These are phyloP conservation scores for Watersipora subatra DNA, from an alignment of 1,140 invertebrate genomes.

Conservation along the genomic window DNA sequence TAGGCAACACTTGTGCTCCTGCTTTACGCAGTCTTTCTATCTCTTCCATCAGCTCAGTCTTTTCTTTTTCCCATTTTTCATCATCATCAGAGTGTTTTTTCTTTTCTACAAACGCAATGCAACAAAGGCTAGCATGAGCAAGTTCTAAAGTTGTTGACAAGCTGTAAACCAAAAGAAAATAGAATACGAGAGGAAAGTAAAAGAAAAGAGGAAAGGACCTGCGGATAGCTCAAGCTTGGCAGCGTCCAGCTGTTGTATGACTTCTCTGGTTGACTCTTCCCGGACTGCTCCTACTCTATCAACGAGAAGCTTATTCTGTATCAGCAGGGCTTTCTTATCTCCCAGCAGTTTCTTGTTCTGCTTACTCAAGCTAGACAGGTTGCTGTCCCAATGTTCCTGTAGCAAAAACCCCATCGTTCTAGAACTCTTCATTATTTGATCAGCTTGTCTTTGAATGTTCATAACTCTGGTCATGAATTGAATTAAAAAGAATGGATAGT, in stretches of 20 bases:
- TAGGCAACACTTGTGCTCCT: slow-evolving; percentile 4
- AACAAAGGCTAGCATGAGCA: no score
- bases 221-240: not conserved
- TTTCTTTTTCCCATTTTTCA: slow-evolving; percentile 16
- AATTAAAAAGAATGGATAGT: no score
- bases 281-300: slow-evolving; percentile 28
- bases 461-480: no score
- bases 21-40: slow-evolving; percentile 10
- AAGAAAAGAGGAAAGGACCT: not conserved
- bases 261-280: slow-evolving; percentile 10
- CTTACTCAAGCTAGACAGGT: slow-evolving; percentile 24
- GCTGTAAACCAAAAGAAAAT: not conserved
- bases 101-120: no score
- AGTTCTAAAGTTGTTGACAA: not conserved
- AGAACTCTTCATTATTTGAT: no score
- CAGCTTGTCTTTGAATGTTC: no score
- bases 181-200: not conserved
- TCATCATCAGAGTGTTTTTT: not conserved
- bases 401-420: no score
- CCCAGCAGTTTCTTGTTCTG: slow-evolving; percentile 27
- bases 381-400: not conserved
- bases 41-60: slow-evolving; percentile 13
- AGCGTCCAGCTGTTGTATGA: not conserved
- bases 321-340: slow-evolving; percentile 28
- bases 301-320: slow-evolving; percentile 25